Base-by-base conservation (phyloP, 2,888 invertebrate species). In the Pseudanteris insignis region DNA sequence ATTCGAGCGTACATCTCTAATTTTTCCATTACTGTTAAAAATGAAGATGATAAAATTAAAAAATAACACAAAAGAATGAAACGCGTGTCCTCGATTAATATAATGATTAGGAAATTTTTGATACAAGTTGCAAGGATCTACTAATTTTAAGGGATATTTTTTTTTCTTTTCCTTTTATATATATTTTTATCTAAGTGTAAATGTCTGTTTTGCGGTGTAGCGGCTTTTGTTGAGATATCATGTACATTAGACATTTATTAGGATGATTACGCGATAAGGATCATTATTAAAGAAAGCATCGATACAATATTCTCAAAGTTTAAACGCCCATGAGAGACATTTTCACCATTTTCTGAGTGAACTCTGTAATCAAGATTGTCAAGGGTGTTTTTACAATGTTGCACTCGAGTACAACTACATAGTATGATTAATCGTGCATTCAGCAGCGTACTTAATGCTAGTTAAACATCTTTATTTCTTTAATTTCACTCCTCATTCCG, bases 221-320 rank as follows among this genome's bases (percentile, higher is more conserved):
- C 64, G 71, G 71, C 74, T 75, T 78, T 72, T 77, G 74, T 78
- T 77, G 73, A 78, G 67, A 78, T 77, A 76, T 77, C 77, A 76
- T 77, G 78, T 77, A 78, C 75, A 78, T 77, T 73, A 76, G 71
- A 71, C 69, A 63, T 73, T 71, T 64, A n/a, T 70, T 70, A 69
- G 54, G 36, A 29, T 5, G 32, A 66, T 54, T 43, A 59, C 36
- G 38, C 32, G 32, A 60, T 55, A 63, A 48, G 47, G 32, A 51
- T 41, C 65, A 65, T 65, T 68, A 69, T 66, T 67, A 63, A 43
- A 29, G 33, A n/a, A 51, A 14, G 26, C 41, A 25, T 13, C 26
- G 21, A 41, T n/a, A 15, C 25, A 40, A 51, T 36, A 41, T 34
- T 34, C 33, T 28, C 33, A 18, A 18, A 29, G 12, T 24, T 36